Evolutionary conservation across 2,797 vertebrate genomes (phyloP).

Genomic region (Syngnathus rostellatus): DNA sequence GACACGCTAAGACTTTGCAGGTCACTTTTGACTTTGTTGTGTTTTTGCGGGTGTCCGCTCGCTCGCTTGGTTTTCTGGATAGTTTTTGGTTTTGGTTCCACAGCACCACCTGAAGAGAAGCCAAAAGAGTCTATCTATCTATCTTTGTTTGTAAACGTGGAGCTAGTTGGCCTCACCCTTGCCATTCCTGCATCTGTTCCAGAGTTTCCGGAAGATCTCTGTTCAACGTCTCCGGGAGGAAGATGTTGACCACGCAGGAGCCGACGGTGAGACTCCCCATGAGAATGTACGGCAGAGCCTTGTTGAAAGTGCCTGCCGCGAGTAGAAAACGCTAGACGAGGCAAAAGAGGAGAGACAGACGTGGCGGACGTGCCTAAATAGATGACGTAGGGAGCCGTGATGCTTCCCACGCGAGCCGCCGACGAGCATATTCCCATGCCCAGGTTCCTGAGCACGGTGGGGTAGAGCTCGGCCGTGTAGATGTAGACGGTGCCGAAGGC

Average conservation of each 20-base stretch:
- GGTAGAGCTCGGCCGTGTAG: constrained; percentile 88
- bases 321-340: constrained; percentile 7
- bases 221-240: constrained; percentile 85
- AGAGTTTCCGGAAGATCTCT: constrained; percentile 84
- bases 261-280: constrained; percentile 86
- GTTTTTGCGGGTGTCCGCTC: constrained; percentile 4
- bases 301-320: constrained; percentile 81
- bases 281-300: constrained; percentile 83
- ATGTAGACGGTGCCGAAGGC: constrained; percentile 87
- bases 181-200: constrained; percentile 83
- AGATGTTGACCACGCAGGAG: constrained; percentile 79
- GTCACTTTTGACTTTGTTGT: constrained; percentile 22
- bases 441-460: constrained; percentile 87
- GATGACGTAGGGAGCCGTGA: constrained; percentile 85
- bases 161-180: constrained; percentile 55
- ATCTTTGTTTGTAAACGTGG: no score
- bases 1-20: constrained; percentile 13
- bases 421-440: constrained; percentile 84
- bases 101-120: constrained; percentile 39
- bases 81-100: constrained; percentile 33
- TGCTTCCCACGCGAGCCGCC: constrained; percentile 84
- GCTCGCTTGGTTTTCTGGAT: constrained; percentile 29
- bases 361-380: constrained; percentile 70
- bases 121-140: no score
- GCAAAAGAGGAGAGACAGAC: neutral